phyloP scores from a whole-genome alignment of 2,888 invertebrate genomes.

The Epsilonema sp. region DNA sequence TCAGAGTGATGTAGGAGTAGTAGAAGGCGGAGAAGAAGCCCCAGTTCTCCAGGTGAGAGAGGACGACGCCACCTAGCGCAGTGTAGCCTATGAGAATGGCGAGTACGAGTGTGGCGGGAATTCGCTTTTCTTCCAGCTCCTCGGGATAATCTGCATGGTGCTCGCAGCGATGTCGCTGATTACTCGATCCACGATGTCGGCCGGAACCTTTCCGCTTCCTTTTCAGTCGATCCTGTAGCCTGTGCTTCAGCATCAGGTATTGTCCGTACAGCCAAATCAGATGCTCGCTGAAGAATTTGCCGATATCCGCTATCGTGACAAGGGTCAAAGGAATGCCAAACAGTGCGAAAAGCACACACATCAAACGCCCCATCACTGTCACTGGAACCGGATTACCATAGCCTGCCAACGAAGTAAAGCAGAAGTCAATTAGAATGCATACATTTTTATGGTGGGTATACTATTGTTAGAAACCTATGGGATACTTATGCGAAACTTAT shows the following conservation, averaged over 20 bases:
- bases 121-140: conserved; percentile 11
- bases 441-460: no score
- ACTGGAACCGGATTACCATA: conserved; percentile 29
- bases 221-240: conserved; percentile 7
- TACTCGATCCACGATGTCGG: conserved; percentile 1
- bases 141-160: conserved; percentile 15
- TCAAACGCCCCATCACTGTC: conserved; percentile 20
- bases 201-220: conserved; percentile 8
- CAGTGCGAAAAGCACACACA: conserved; percentile 25
- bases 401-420: conserved; percentile 8
- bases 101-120: conserved; percentile 26
- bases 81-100: conserved; percentile 26
- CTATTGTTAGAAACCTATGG: no score
- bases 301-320: conserved; percentile 27
- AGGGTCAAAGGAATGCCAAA: conserved; percentile 28
- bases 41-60: conserved; percentile 25
- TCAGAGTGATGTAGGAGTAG: conserved; percentile 13
- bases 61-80: conserved; percentile 25
- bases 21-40: conserved; percentile 28
- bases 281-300: conserved; percentile 26
- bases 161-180: conserved; percentile 21
- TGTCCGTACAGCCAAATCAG: conserved; percentile 26
- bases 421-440: no score
- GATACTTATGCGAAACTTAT: no score
- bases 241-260: conserved; percentile 21